Evolutionary conservation across 37 sponge, comb jelly and placozoan species (phyloP).

Genomic region (Geodia barretti): DNA sequence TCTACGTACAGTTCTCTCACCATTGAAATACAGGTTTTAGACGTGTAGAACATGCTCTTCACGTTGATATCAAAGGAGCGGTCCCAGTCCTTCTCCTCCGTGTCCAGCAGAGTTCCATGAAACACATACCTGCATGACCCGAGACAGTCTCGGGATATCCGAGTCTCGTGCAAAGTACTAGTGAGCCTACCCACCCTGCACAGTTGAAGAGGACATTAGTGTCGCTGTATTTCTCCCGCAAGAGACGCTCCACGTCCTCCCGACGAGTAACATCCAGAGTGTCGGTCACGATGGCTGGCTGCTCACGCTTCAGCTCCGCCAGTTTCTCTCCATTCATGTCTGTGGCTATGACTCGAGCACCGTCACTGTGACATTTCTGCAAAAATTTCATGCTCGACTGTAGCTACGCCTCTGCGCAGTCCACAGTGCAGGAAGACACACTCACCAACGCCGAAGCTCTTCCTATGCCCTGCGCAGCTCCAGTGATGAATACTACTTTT

Average conservation of each 20-base stretch:
- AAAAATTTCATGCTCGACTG: background rate
- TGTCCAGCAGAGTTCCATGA: constrained; percentile 62
- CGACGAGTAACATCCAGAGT: constrained; percentile 61
- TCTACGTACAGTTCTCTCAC: constrained; percentile 4
- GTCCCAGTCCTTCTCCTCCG: constrained; percentile 72
- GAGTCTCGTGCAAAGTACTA: background rate
- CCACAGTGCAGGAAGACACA: background rate
- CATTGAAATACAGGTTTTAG: constrained; percentile 45
- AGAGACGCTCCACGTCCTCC: constrained; percentile 31
- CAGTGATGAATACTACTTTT: constrained; percentile 70
- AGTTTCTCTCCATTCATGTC: constrained; percentile 73
- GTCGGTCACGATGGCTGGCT: constrained; percentile 30
- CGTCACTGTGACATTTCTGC: constrained; percentile 54
- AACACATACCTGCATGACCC: constrained; percentile 42
- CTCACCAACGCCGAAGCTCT: constrained; percentile 75
- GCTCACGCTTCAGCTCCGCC: constrained; percentile 56
- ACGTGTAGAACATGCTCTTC: constrained; percentile 76
- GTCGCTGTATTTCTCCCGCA: constrained; percentile 45
- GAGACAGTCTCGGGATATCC: background rate
- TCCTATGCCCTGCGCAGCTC: constrained; percentile 88
- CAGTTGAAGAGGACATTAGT: constrained; percentile 80
- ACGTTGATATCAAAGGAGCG: constrained; percentile 75
- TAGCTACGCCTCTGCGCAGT: background rate
- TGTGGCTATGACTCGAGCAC: constrained; percentile 80
- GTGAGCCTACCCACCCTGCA: constrained; percentile 55